Evolutionary conservation across 2,113 vertebrate genomes (phyloP).

Genomic region (Muntiacus muntjak): DNA sequence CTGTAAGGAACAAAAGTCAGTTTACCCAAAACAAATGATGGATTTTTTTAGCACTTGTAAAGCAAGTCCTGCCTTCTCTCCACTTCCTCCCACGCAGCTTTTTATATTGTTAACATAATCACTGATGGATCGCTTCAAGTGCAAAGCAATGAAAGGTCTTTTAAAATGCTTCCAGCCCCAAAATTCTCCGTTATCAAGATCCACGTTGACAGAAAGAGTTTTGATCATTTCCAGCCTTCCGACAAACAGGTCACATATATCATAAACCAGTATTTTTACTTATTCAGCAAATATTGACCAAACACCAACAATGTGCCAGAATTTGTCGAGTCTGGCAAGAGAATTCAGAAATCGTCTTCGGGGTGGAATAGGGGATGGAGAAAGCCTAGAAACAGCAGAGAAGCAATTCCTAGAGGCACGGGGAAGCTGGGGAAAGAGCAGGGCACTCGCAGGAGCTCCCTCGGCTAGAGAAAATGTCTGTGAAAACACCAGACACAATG

Average conservation of each 20-base stretch:
- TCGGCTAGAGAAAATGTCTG: not conserved
- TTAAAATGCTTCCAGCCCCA: not conserved
- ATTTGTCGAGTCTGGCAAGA: not conserved
- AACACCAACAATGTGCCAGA: not conserved
- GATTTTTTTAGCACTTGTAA: constrained; percentile 1
- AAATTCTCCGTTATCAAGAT: not conserved
- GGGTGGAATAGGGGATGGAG: no score
- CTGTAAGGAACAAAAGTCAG: constrained; percentile 7
- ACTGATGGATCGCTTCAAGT: not conserved
- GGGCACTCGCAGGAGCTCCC: not conserved
- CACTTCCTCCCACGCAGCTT: not conserved
- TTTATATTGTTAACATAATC: not conserved
- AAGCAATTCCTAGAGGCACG: not conserved
- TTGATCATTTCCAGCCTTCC: not conserved
- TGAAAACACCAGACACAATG: constrained; percentile 15
- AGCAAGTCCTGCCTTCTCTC: not conserved
- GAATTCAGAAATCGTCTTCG: not conserved
- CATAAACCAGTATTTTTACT: not conserved
- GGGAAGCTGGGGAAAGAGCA: not conserved
- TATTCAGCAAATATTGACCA: not conserved
- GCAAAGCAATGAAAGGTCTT: not conserved
- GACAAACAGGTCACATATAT: not conserved
- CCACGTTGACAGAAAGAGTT: not conserved
- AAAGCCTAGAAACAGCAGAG: not conserved
- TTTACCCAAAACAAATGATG: not conserved